Base-by-base conservation (phyloP, 2,888 invertebrate species). In the Augiades crinisus region DNA sequence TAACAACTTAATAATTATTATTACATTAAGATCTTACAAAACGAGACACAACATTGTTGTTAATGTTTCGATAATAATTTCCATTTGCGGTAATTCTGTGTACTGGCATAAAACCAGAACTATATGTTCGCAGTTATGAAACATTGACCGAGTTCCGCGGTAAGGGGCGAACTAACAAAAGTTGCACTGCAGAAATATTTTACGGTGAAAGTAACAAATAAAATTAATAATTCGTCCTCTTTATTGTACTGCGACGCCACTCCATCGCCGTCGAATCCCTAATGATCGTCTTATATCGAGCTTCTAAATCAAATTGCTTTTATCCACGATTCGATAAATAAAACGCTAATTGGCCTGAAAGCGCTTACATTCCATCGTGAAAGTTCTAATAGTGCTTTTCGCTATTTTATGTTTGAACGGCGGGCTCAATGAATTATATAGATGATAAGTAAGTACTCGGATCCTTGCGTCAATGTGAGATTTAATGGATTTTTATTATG, bases 231-330 rank as follows among this genome's bases (percentile, higher is more conserved):
- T 64, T 62, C 60, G 64, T 63, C 58, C 24, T 47, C 60, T 58
- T 55, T 56, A 73, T 80, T 75, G 68, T 75, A 61, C 53, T 60
- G 58, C 67, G 68, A 68, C 64, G 66, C 61, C 64, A 63, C 63
- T 62, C 62, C 67, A 65, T 65, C 59, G 65, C 59, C 64, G 68
- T 61, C 64, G 60, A 63, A 60, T 54, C 61, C 54, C 69, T 78
- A 81, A 81, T 76, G 72, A 75, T 68, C 72, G 59, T 69, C 68
- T 71, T 68, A 70, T 66, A 72, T 69, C 67, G 67, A 56, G 60
- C 60, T 61, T 72, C 68, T 70, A 63, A 75, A 76, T 74, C 65
- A 69, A 70, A 72, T 71, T 68, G 65, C 62, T 62, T 62, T 55
- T 58, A 69, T 59, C 63, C 59, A 57, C 17, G 50, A 27, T 14